Conservation (phyloP, 2,797 vertebrate species). For the Labroides dimidiatus region DNA sequence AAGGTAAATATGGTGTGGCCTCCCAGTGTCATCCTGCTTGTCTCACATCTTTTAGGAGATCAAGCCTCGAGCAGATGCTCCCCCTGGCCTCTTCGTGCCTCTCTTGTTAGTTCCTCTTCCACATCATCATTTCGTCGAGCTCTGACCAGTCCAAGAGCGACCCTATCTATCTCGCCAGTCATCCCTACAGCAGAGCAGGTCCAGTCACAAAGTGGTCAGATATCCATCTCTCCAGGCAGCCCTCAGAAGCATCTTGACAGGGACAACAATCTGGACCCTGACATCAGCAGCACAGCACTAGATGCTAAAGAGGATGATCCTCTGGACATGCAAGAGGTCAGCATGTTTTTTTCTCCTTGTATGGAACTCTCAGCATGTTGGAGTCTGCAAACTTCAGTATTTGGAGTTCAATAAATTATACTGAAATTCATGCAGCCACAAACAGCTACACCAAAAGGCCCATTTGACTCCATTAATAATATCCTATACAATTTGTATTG, state of each 20-base stretch:
- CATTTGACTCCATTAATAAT: neutral
- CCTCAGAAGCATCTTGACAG: constrained; percentile 57
- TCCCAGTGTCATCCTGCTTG: constrained; percentile 3
- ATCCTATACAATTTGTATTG: constrained; percentile 19
- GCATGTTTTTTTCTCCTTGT: constrained; percentile 36
- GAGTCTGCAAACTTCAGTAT: neutral
- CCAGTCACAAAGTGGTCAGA: constrained; percentile 58
- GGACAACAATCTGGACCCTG: constrained; percentile 74
- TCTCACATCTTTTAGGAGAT: constrained; percentile 73
- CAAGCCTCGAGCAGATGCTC: constrained; percentile 74
- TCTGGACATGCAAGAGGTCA: constrained; percentile 91
- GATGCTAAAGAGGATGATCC: constrained; percentile 83
- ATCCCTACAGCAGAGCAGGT: constrained; percentile 78
- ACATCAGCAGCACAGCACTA: constrained; percentile 66
- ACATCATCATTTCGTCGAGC: constrained; percentile 81
- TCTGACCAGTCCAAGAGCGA: constrained; percentile 68
- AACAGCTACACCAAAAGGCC: neutral
- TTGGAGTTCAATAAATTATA: neutral
- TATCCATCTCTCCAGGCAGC: constrained; percentile 45
- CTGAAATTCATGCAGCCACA: neutral
- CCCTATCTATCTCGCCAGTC: constrained; percentile 84
- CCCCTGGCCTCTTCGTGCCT: constrained; percentile 83
- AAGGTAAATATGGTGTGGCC: constrained; percentile 1
- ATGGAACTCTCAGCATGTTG: neutral
- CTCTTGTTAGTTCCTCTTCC: constrained; percentile 84